phyloP scores from a whole-genome alignment of 2,888 invertebrate genomes.

The Pedicia rivosa region DNA sequence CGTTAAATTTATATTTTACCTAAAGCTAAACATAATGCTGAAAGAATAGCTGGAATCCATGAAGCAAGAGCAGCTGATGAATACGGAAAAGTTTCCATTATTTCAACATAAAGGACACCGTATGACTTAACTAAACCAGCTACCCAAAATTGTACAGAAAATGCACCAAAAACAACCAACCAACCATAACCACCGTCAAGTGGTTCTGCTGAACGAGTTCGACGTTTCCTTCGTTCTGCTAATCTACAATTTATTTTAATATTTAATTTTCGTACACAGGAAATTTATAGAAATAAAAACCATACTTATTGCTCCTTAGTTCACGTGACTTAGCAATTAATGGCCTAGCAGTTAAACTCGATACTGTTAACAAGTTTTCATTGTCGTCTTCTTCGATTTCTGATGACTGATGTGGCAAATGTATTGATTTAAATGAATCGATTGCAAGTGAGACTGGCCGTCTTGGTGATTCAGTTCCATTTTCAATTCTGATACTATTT shows the following conservation, averaged over 20 bases:
- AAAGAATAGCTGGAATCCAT: conserved; percentile 65
- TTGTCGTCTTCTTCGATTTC: conserved; percentile 47
- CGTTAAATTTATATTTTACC: conserved; percentile 21
- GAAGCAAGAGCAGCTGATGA: conserved; percentile 59
- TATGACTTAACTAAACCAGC: conserved; percentile 68
- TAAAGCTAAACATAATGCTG: conserved; percentile 56
- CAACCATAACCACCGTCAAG: conserved; percentile 64
- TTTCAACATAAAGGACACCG: conserved; percentile 64
- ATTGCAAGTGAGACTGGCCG: conserved; percentile 35
- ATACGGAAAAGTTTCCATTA: conserved; percentile 61
- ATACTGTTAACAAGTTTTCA: conserved; percentile 54
- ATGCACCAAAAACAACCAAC: conserved; percentile 61
- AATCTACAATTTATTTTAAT: neutral
- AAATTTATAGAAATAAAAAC: neutral
- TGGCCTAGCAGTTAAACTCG: conserved; percentile 54
- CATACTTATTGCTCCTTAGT: conserved; percentile 25
- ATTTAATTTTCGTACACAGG: neutral
- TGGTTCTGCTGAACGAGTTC: conserved; percentile 26
- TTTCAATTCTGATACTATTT: conserved; percentile 24
- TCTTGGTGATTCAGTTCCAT: conserved; percentile 19
- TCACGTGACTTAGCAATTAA: conserved; percentile 52
- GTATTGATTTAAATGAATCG: conserved; percentile 29
- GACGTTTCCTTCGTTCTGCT: conserved; percentile 7
- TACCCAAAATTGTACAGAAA: conserved; percentile 68
- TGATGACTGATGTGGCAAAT: conserved; percentile 25